These are phyloP conservation scores for Smutsia gigantea DNA, from an alignment of 2,797 vertebrate genomes.

Conservation along the genomic window DNA sequence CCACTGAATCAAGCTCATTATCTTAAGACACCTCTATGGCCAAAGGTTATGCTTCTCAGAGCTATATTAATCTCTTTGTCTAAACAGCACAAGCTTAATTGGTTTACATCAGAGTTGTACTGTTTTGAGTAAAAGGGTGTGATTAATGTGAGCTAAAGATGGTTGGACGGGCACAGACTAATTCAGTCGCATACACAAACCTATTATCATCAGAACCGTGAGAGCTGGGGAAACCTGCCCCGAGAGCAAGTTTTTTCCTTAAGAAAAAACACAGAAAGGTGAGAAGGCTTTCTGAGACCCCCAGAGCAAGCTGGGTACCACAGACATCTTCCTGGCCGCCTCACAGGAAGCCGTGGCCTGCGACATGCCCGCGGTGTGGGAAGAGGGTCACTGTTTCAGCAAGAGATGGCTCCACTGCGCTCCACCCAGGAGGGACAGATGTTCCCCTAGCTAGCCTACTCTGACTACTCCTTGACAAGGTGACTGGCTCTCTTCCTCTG, in stretches of 20 bases:
- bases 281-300: neutral
- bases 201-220: conserved; percentile 72
- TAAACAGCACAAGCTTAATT: conserved; percentile 85
- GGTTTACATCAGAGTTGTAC: conserved; percentile 82
- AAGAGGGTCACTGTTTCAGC: neutral
- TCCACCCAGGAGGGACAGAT: neutral
- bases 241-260: conserved; percentile 30
- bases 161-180: conserved; percentile 74
- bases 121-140: conserved; percentile 85
- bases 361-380: rapidly evolving
- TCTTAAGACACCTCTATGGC: conserved; percentile 81
- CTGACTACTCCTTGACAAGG: neutral
- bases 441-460: neutral
- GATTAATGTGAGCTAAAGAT: conserved; percentile 85
- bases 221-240: conserved; percentile 54
- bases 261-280: conserved; percentile 18
- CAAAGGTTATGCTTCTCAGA: conserved; percentile 83
- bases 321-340: neutral
- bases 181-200: conserved; percentile 71
- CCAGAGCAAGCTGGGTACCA: rapidly evolving
- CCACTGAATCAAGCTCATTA: conserved; percentile 82
- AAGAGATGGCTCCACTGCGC: neutral
- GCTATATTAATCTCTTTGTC: conserved; percentile 85
- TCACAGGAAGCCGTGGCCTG: rapidly evolving
- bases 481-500: neutral